Conservation (phyloP, 2,113 vertebrate species). For the Riparia riparia region DNA sequence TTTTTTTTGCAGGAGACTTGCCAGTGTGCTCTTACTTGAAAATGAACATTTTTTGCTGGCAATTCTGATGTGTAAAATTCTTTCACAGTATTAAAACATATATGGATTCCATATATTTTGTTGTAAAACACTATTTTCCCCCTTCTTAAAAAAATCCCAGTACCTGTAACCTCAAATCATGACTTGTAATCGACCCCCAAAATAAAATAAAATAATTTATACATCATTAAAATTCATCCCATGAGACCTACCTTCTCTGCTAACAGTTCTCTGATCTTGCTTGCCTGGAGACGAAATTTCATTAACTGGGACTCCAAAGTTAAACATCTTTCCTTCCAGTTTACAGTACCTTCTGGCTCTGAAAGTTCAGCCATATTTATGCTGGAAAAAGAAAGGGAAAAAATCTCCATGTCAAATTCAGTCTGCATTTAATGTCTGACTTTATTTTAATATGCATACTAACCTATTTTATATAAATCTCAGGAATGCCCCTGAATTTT, state of each 20-base stretch:
- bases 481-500: background rate
- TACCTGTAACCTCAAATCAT: background rate
- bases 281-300: constrained; percentile 94
- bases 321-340: constrained; percentile 95
- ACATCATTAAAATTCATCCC: background rate
- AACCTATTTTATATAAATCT: background rate
- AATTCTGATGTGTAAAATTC: background rate
- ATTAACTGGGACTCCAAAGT: constrained; percentile 92
- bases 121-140: background rate
- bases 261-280: constrained; percentile 93
- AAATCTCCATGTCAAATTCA: background rate
- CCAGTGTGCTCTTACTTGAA: background rate
- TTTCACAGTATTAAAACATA: background rate
- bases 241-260: constrained; percentile 90
- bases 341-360: constrained; percentile 82
- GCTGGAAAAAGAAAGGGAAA: constrained; percentile 56
- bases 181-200: background rate
- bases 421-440: background rate
- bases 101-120: background rate
- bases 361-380: constrained; percentile 86
- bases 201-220: background rate
- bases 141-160: background rate
- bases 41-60: background rate
- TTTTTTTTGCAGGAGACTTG: background rate
- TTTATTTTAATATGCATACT: background rate